Evolutionary conservation across 2,113 vertebrate genomes (phyloP).

Genomic region (Indri indri): DNA sequence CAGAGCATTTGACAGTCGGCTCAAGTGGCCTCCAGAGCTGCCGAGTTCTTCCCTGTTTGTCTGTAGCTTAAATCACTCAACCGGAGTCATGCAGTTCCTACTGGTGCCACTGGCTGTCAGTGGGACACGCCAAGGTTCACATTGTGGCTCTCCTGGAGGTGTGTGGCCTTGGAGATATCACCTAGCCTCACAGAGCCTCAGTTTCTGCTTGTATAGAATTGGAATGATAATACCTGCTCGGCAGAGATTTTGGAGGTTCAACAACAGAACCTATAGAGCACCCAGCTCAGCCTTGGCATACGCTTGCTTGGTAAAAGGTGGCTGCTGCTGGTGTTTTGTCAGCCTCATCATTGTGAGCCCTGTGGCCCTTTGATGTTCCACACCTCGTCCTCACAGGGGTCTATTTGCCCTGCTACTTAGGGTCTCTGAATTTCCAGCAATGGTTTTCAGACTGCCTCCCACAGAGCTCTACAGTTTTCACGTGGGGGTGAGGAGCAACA

Average conservation of each 20-base stretch:
- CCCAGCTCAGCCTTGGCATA: neutral
- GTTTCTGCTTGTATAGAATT: neutral
- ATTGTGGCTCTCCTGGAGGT: neutral
- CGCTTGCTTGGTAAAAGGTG: neutral
- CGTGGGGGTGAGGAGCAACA: neutral
- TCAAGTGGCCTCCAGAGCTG: neutral
- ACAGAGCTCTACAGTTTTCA: neutral
- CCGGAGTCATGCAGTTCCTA: rapidly evolving
- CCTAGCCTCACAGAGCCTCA: neutral
- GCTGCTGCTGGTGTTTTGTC: neutral
- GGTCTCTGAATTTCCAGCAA: neutral
- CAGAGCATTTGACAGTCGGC: neutral
- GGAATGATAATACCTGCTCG: neutral
- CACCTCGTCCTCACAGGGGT: rapidly evolving
- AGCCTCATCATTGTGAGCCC: neutral
- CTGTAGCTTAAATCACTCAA: neutral
- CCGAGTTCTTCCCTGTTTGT: neutral
- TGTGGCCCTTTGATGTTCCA: rapidly evolving
- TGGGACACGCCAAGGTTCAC: neutral
- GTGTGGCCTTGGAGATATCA: neutral
- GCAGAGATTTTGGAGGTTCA: neutral
- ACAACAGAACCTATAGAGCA: rapidly evolving
- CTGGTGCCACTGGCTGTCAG: rapidly evolving
- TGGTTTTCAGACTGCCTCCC: neutral
- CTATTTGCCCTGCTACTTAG: rapidly evolving